Base-by-base conservation (phyloP, 2,797 vertebrate genomes). In the Brachyrhaphis roseni region DNA sequence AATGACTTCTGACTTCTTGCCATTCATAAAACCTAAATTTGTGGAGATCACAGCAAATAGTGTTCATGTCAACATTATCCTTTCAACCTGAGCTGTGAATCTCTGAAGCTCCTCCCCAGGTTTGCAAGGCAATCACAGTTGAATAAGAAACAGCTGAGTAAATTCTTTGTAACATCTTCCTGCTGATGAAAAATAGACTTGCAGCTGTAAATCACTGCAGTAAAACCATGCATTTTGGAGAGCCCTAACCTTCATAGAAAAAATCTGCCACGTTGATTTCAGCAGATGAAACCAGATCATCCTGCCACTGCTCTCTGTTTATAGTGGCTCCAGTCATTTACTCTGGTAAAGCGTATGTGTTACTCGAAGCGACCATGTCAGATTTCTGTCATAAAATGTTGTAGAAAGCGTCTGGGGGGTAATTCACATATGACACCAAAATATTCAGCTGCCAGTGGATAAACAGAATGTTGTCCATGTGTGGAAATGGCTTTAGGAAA, bases 371-470 rank as follows among this genome's bases (percentile, higher is more conserved):
- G 26, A 55, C 20, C 34, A 15, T n/a, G 49, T 55, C 51, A 55
- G 49, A 74, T 74, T 57, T 57, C 73, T 57, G 34, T 41, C 26
- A 41, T 16, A 74, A 55, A 55, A 74, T 57, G 49, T 28, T 55
- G 51, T 26, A 55, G 26, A 74, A 41, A 41, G 15, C 36, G 0
- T 36, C 49, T n/a, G 23, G 49, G 46, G 23, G 12, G 73, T 74
- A 57, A 57, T 74, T 74, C 49, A 41, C 34, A 74, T n/a, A 55
- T 41, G 51, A 57, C 51, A 57, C 51, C 51, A 34, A 57, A 53
- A 55, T 55, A 74, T 57, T 74, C 13, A 74, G 73, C 26, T 74
- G 51, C 73, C 36, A 39, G 34, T n/a, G 45, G 73, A 55, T 43
- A 74, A 74, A 74, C 13, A 41, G 26, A 41, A 41, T 16, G 20